Percentiles rank a stretch among this genome's conserved stretches.
phyloP scores from a whole-genome alignment of 2,888 invertebrate genomes.

The Cheilosia urbana region DNA sequence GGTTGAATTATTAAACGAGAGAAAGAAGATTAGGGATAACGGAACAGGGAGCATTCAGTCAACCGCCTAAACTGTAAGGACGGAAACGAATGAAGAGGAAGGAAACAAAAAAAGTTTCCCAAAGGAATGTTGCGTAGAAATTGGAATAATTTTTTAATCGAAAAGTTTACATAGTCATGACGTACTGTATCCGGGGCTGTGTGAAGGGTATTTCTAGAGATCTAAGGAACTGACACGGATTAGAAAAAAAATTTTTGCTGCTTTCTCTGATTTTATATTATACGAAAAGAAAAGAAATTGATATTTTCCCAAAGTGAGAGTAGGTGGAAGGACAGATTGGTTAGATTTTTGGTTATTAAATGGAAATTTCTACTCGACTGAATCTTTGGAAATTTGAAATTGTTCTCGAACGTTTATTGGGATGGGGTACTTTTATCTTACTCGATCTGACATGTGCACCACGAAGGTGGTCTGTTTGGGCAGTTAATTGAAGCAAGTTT shows the following conservation, averaged over 20 bases:
- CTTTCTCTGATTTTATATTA: conserved; percentile 10
- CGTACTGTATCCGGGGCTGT: conserved; percentile 24
- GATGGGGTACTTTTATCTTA: too few relatives aligned
- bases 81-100: conserved; percentile 20
- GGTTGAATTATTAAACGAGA: conserved; percentile 73
- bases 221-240: conserved; percentile 56
- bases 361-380: neutral
- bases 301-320: neutral
- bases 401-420: too few relatives aligned
- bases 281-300: conserved; percentile 6
- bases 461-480: too few relatives aligned
- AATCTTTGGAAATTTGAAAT: too few relatives aligned
- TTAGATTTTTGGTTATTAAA: conserved; percentile 2
- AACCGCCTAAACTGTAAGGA: conserved; percentile 54
- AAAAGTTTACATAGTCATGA: conserved; percentile 63
- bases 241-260: neutral
- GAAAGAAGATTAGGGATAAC: conserved; percentile 53
- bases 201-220: conserved; percentile 28
- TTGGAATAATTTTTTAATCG: conserved; percentile 75
- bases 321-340: conserved; percentile 27
- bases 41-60: conserved; percentile 26
- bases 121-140: conserved; percentile 69
- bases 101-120: conserved; percentile 39
- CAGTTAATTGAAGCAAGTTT: too few relatives aligned
- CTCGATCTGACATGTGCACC: too few relatives aligned